A percentile compares a stretch with the other conserved stretches of the same genome.
Conservation (phyloP, 2,888 invertebrate species). For the Xanthia icteritia region DNA sequence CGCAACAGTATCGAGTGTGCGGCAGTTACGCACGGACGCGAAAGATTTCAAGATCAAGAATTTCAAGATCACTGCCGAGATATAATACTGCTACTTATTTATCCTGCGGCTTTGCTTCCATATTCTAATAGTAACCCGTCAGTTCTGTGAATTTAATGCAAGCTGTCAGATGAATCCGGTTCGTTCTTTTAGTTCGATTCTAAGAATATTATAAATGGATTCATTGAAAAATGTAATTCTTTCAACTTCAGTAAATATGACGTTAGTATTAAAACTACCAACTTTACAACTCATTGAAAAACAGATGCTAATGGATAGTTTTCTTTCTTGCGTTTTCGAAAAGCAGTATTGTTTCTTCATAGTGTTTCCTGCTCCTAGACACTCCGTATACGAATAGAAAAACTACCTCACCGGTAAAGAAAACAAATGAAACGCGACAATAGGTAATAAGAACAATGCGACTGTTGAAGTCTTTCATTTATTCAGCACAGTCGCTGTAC, state of each 20-base stretch:
- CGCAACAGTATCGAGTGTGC: too few species aligned
- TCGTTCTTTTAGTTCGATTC: conserved; percentile 23
- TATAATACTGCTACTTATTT: too few species aligned
- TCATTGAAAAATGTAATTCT: conserved; percentile 25
- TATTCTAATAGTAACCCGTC: conserved; percentile 11
- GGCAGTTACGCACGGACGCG: too few species aligned
- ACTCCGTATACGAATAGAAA: conserved; percentile 14
- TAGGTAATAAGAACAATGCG: conserved; percentile 26
- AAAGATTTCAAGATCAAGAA: too few species aligned
- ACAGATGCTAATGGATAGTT: not conserved
- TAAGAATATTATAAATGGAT: conserved; percentile 34
- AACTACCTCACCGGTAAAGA: conserved; percentile 5
- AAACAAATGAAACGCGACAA: conserved; percentile 29
- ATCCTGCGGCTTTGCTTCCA: too few species aligned
- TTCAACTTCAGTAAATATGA: conserved; percentile 38
- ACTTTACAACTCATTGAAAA: conserved; percentile 4
- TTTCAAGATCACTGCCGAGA: too few species aligned
- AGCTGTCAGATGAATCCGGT: conserved; percentile 43
- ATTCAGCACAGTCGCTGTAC: conserved; percentile 6
- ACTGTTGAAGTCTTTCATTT: conserved; percentile 33
- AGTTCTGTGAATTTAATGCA: conserved; percentile 31
- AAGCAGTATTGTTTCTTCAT: conserved; percentile 5
- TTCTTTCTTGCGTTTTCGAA: not conserved
- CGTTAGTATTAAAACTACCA: not conserved
- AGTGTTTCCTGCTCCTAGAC: not conserved